A percentile compares a stretch with the other conserved stretches of the same genome.
Conservation (phyloP, 2,113 vertebrate genomes). For the Cryptomyrus ogoouensis region DNA sequence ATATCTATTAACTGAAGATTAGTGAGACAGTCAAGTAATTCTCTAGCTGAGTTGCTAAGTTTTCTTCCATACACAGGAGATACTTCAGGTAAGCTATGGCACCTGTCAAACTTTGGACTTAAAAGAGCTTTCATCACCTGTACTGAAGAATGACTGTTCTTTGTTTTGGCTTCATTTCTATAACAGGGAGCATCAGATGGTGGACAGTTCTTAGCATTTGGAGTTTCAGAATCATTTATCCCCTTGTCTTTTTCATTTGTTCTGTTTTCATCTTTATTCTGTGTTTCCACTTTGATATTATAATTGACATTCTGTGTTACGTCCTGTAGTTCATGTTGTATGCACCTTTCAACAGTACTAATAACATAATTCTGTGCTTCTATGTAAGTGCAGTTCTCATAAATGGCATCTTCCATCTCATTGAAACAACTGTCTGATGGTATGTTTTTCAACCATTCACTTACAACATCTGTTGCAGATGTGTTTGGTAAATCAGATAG, state of each 20-base stretch:
- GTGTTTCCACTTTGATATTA: background rate
- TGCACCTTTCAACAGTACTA: conserved; percentile 17
- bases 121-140: conserved; percentile 83
- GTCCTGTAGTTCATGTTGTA: conserved; percentile 7
- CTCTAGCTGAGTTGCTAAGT: conserved; percentile 70
- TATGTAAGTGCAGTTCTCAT: conserved; percentile 32
- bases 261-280: conserved; percentile 18
- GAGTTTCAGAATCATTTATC: conserved; percentile 11
- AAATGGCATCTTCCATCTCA: conserved; percentile 57
- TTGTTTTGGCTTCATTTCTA: conserved; percentile 42
- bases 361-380: conserved; percentile 23
- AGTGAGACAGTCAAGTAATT: conserved; percentile 75
- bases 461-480: conserved; percentile 77
- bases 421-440: conserved; percentile 59
- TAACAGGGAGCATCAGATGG: background rate
- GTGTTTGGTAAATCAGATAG: conserved; percentile 72
- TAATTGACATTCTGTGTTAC: conserved; percentile 5
- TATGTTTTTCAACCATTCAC: conserved; percentile 82
- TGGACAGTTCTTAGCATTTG: conserved; percentile 14
- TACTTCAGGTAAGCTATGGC: conserved; percentile 82
- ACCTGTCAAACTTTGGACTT: conserved; percentile 70
- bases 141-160: conserved; percentile 61
- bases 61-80: conserved; percentile 71
- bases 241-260: background rate
- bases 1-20: conserved; percentile 74